Evolutionary conservation across 2,888 invertebrate species (phyloP), one percentile per base, ranked within the genome.

Genomic region (Punctoribates punctum): DNA sequence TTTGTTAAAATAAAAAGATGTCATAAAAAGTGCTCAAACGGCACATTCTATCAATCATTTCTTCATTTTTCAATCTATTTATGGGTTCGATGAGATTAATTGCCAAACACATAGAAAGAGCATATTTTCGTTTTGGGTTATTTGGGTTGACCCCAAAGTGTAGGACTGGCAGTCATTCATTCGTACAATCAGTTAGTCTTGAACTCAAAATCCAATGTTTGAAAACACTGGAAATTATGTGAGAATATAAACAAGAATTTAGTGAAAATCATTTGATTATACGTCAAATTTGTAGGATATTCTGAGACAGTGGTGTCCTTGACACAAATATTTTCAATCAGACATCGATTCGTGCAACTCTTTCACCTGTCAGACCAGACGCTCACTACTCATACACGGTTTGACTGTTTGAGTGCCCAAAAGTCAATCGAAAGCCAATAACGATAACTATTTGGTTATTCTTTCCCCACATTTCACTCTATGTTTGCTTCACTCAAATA

Each of bases 361-460:
- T 57, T 57, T 57, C 57, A 57, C 57, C 57, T 57, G 57, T 57
- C 57, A 57, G 57, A 57, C 57, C 23, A 57, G 57, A 25, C 23
- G 13, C 8, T 57, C 20, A 11, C 25, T 57, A 20, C 23, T 57
- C 6, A n/a, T 23, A 48, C 48, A n/a, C n/a, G n/a, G n/a, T n/a
- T n/a, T n/a, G n/a, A 34, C 34, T 34, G 5, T 34, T 34, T 17
- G 13, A 4, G 20, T 20, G 6, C 51, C 13, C 34, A 34, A 34
- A 34, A 34, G 34, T 34, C 34, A 34, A 6, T 34, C 34, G 5
- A 34, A 34, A 34, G 34, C 34, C 34, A 34, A 34, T 34, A 34
- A n/a, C n/a, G 5, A 34, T 34, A 34, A 34, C 8, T 6, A 34
- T 34, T 34, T 34, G 8, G 34, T 34, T 34, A 34, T 34, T 8